These are phyloP conservation scores for Drosophila pruinosa DNA, from an alignment of 1,140 invertebrate genomes.

Conservation along the genomic window DNA sequence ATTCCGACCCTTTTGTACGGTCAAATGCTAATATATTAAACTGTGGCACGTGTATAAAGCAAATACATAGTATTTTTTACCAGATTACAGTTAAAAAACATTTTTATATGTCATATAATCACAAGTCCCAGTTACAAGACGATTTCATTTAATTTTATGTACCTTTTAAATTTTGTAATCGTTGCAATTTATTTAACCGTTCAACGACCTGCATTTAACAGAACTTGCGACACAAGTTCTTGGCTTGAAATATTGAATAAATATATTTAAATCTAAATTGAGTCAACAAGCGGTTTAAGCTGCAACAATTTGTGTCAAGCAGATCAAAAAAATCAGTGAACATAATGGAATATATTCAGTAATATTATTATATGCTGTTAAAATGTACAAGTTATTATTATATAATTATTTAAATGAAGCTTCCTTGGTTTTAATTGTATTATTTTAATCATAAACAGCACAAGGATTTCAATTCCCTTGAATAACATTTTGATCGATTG, in stretches of 20 bases:
- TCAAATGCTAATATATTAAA: too few relatives aligned
- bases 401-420: too few relatives aligned
- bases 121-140: background rate
- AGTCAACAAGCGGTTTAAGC: slow-evolving; percentile 6
- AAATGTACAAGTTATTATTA: too few relatives aligned
- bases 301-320: slow-evolving; percentile 9
- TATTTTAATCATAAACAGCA: background rate
- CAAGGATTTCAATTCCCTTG: background rate
- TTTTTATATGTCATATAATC: too few relatives aligned
- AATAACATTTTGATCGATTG: too few relatives aligned
- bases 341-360: background rate
- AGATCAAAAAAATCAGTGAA: background rate
- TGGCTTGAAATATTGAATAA: background rate
- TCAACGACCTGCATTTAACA: background rate
- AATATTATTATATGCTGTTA: background rate
- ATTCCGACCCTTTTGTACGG: too few relatives aligned
- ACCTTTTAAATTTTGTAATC: background rate
- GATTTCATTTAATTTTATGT: background rate
- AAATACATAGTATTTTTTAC: too few relatives aligned
- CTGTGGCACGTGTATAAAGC: too few relatives aligned
- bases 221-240: slow-evolving; percentile 19
- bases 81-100: too few relatives aligned
- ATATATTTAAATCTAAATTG: background rate
- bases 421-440: too few relatives aligned
- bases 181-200: background rate